phyloP scores from a whole-genome alignment of 2,113 vertebrate species.

The Perca fluviatilis region DNA sequence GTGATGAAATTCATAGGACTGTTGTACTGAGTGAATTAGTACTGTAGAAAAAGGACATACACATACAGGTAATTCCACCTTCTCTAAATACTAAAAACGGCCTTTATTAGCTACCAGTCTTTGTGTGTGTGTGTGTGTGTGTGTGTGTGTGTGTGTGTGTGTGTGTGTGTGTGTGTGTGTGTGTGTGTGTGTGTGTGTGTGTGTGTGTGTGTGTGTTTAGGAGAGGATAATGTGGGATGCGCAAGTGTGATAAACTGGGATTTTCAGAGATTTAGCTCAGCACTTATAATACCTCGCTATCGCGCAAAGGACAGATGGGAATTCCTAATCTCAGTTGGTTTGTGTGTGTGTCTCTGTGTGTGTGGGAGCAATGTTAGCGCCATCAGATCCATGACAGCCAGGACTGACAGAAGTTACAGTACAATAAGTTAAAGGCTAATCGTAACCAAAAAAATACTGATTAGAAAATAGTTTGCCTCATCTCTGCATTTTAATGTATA shows the following conservation, averaged over 20 bases:
- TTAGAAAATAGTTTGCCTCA: too few relatives aligned
- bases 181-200: slow-evolving; percentile 33
- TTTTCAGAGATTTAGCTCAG: slow-evolving; percentile 55
- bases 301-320: slow-evolving; percentile 54
- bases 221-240: slow-evolving; percentile 44
- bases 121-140: neutral
- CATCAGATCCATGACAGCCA: neutral
- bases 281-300: slow-evolving; percentile 45
- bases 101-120: neutral
- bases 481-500: neutral
- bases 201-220: slow-evolving; percentile 23
- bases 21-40: neutral
- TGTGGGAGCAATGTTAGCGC: neutral
- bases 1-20: neutral
- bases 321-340: slow-evolving; percentile 45
- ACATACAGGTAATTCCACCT: neutral
- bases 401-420: neutral
- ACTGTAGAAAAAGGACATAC: neutral
- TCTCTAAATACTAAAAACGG: neutral
- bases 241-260: slow-evolving; percentile 48
- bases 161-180: slow-evolving; percentile 25
- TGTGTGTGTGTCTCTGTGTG: slow-evolving; percentile 5
- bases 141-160: neutral
- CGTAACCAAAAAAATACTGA: neutral
- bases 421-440: neutral